These are phyloP conservation scores for Potamarius usumacintae DNA, from an alignment of 2,113 vertebrate species.

Conservation along the genomic window DNA sequence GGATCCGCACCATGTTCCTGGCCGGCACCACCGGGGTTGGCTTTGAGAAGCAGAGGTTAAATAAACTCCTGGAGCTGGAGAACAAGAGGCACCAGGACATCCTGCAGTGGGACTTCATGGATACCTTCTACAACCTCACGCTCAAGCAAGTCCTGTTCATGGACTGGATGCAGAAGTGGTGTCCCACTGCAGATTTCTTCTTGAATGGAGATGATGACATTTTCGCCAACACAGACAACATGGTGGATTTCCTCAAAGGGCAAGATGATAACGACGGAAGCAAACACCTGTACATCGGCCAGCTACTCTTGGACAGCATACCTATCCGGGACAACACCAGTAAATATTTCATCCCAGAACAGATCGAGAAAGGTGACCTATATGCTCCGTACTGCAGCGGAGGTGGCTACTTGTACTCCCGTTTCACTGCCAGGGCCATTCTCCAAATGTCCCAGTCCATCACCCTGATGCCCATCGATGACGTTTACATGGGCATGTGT, in stretches of 20 bases:
- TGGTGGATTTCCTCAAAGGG: slow-evolving; percentile 69
- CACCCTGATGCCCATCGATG: slow-evolving; percentile 62
- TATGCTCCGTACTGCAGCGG: slow-evolving; percentile 82
- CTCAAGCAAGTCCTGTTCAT: slow-evolving; percentile 86
- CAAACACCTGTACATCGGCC: slow-evolving; percentile 76
- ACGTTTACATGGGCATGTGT: slow-evolving; percentile 78
- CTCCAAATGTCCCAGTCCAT: slow-evolving; percentile 63
- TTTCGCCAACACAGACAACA: slow-evolving; percentile 81
- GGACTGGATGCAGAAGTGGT: slow-evolving; percentile 74
- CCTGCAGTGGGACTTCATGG: slow-evolving; percentile 84
- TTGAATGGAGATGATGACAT: slow-evolving; percentile 85
- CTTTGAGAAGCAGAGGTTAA: slow-evolving; percentile 65
- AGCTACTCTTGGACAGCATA: slow-evolving; percentile 68
- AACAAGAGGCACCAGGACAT: slow-evolving; percentile 69
- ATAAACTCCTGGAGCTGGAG: slow-evolving; percentile 77
- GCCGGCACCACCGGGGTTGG: slow-evolving; percentile 49
- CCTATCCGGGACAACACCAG: slow-evolving; percentile 74
- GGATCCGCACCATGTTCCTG: slow-evolving; percentile 77
- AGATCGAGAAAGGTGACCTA: slow-evolving; percentile 64
- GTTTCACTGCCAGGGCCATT: slow-evolving; percentile 73
- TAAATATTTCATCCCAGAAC: slow-evolving; percentile 83
- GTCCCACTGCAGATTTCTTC: slow-evolving; percentile 72
- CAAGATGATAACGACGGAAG: slow-evolving; percentile 45
- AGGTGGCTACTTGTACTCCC: slow-evolving; percentile 79
- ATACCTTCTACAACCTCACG: slow-evolving; percentile 87